These are phyloP conservation scores for Meta bourneti DNA, from an alignment of 2,888 invertebrate genomes.

Conservation along the genomic window DNA sequence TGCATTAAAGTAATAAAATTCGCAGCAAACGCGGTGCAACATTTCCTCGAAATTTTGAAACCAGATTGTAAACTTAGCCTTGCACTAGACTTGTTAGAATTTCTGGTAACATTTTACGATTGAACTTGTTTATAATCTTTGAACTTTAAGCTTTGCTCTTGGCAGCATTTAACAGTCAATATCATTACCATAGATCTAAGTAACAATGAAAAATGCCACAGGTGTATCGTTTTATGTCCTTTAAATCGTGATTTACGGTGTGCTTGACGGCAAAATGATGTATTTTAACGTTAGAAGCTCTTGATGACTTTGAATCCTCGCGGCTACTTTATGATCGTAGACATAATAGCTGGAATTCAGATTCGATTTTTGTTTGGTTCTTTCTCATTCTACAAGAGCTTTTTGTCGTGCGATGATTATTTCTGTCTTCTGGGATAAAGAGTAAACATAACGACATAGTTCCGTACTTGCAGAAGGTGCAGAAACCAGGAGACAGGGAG, in stretches of 20 bases:
- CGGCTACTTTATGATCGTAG: slow-evolving; percentile 22
- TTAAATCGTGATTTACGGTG: slow-evolving; percentile 33
- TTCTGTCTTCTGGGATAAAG: slow-evolving; percentile 32
- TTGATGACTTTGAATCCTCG: slow-evolving; percentile 16
- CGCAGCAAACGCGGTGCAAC: too few relatives aligned
- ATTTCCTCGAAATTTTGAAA: too few relatives aligned
- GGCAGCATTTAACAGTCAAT: slow-evolving; percentile 3
- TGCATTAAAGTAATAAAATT: too few relatives aligned
- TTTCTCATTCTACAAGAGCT: slow-evolving; percentile 4
- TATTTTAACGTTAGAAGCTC: slow-evolving; percentile 46
- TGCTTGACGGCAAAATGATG: slow-evolving; percentile 27
- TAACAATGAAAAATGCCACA: slow-evolving; percentile 37
- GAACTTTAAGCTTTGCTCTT: slow-evolving; percentile 17
- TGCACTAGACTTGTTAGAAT: too few relatives aligned
- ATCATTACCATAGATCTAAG: slow-evolving; percentile 29
- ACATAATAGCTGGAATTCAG: slow-evolving; percentile 12
- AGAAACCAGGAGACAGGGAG: slow-evolving; percentile 44
- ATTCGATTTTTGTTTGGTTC: not conserved
- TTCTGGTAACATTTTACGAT: not conserved
- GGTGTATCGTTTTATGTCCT: slow-evolving; percentile 47
- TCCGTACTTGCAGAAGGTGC: slow-evolving; percentile 37
- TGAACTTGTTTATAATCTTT: not conserved
- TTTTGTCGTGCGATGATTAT: slow-evolving; percentile 38
- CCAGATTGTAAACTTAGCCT: too few relatives aligned
- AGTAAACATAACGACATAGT: slow-evolving; percentile 44